Evolutionary conservation across 2,797 vertebrate species (phyloP).

Genomic region (Enteromius argenteus): DNA sequence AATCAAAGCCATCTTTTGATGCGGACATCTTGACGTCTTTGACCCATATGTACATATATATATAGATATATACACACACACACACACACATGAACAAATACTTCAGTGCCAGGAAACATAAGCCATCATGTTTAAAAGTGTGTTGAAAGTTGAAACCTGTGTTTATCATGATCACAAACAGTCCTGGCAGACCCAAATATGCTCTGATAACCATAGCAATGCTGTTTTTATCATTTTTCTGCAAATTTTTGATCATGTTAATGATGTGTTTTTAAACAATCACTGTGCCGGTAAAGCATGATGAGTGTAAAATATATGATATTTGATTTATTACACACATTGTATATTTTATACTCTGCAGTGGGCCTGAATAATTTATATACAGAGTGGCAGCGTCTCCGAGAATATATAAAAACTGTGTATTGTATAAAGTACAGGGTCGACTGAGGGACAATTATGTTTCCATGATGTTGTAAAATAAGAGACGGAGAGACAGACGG

Average conservation of each 20-base stretch:
- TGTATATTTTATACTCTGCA: conserved; percentile 15
- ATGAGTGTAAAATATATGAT: conserved; percentile 13
- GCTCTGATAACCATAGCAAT: neutral
- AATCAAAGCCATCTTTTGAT: too few species aligned
- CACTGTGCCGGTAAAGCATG: conserved; percentile 20
- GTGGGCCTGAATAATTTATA: neutral
- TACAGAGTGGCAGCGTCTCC: neutral
- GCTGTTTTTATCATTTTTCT: neutral
- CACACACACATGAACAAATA: neutral
- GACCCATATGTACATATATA: too few species aligned
- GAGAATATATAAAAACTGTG: neutral
- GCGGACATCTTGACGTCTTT: too few species aligned
- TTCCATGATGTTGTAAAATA: conserved; percentile 36
- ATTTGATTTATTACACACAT: conserved; percentile 11
- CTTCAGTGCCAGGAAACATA: conserved; percentile 1
- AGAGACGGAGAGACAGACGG: conserved; percentile 59
- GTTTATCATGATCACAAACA: conserved; percentile 3
- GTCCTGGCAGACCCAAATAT: neutral
- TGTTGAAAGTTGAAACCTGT: neutral
- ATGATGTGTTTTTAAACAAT: conserved; percentile 14
- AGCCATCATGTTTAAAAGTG: conserved; percentile 8
- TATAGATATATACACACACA: neutral
- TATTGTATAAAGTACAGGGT: neutral
- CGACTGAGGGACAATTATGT: neutral
- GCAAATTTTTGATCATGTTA: neutral